These are phyloP conservation scores for Nymphicus hollandicus DNA, from an alignment of 2,113 vertebrate species.

Conservation along the genomic window DNA sequence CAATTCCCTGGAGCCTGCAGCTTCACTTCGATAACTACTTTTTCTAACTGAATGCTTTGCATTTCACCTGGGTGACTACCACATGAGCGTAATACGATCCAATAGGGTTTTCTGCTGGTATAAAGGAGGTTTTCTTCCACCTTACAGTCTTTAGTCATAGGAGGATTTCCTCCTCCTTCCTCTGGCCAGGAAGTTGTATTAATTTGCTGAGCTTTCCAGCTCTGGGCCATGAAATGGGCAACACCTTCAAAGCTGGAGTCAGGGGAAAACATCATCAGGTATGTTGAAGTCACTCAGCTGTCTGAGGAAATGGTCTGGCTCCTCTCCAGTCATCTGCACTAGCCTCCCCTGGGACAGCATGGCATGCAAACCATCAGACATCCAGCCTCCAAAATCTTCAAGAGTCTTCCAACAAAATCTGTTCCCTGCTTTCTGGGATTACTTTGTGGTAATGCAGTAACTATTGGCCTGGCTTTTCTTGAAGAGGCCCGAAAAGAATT, in stretches of 20 bases:
- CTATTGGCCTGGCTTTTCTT: background rate
- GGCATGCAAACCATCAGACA: background rate
- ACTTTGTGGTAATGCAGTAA: background rate
- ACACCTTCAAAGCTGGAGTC: background rate
- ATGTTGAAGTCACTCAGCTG: background rate
- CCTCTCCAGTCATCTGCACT: background rate
- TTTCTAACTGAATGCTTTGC: background rate
- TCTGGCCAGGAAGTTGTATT: background rate
- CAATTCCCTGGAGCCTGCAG: background rate
- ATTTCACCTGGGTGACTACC: background rate
- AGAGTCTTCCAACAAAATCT: background rate
- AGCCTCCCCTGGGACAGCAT: accelerated
- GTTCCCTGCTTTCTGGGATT: background rate
- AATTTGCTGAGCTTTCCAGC: background rate
- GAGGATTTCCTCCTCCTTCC: background rate
- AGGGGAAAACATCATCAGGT: background rate
- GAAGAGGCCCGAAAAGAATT: background rate
- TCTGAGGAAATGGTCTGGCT: background rate
- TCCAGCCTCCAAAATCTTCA: background rate
- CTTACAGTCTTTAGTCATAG: background rate
- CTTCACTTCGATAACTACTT: background rate
- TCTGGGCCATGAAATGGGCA: background rate
- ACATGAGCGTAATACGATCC: background rate
- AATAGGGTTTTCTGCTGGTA: background rate
- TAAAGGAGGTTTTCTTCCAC: background rate